Evolutionary conservation across 1,140 invertebrate genomes (phyloP).

Genomic region (Aphidius ervi): DNA sequence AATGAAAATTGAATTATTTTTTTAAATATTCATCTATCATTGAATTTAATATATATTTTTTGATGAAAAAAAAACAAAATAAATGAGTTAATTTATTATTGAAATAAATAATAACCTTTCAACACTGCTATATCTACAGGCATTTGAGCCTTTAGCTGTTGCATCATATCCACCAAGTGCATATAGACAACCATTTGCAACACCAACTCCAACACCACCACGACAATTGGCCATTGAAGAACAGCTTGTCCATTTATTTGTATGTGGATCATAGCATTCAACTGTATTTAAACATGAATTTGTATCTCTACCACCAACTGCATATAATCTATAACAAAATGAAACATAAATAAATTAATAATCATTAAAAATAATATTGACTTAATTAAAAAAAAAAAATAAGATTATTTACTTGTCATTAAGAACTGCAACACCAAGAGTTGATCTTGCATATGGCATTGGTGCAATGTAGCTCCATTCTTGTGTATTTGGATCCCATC

Average conservation of each 20-base stretch:
- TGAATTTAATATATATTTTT: too few species aligned
- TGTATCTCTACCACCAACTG: slow-evolving; percentile 89
- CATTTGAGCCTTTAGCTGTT: slow-evolving; percentile 76
- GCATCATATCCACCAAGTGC: slow-evolving; percentile 87
- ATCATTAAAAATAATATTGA: neutral
- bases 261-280: slow-evolving; percentile 89
- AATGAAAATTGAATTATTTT: neutral
- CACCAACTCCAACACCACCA: slow-evolving; percentile 85
- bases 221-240: slow-evolving; percentile 84
- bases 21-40: too few species aligned
- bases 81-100: slow-evolving; percentile 6
- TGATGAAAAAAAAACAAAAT: too few species aligned
- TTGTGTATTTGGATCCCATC: slow-evolving; percentile 81
- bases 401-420: slow-evolving; percentile 61
- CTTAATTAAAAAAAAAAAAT: neutral
- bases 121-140: slow-evolving; percentile 81
- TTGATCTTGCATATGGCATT: slow-evolving; percentile 82
- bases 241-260: slow-evolving; percentile 82
- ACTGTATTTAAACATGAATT: slow-evolving; percentile 86
- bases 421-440: slow-evolving; percentile 84
- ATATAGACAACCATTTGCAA: slow-evolving; percentile 78
- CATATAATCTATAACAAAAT: slow-evolving; percentile 66
- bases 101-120: slow-evolving; percentile 73
- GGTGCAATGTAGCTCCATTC: slow-evolving; percentile 85
- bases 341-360: slow-evolving; percentile 4